Base-by-base conservation (phyloP, 2,113 vertebrate species). In the Numida meleagris region DNA sequence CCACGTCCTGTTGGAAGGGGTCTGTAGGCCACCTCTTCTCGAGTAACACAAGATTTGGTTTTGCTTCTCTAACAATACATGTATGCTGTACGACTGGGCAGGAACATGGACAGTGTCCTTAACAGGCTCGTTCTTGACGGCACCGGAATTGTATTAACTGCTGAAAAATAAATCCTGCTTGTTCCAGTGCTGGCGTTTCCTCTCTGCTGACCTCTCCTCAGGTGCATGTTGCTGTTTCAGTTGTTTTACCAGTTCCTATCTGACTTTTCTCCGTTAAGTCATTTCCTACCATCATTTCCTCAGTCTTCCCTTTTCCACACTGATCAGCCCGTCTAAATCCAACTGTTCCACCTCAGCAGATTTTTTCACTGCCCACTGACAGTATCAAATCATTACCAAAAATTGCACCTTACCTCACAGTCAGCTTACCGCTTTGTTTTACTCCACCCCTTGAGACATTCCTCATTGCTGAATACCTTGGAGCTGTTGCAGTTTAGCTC, bases 271-370 rank as follows among this genome's bases (percentile, higher is more conserved):
- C 55, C 53, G 25, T 88, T 96, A 95, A 97, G 71, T 98, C 82
- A 97, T 94, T 97, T 97, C 96, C 96, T 94, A 38, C 83, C 85
- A 67, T 36, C 63, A 25, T 40, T 72, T 96, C 71, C 51, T 88
- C 84, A 10, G 50, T 81, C 67, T 94, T 97, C 61, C 40, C 76
- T 23, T 94, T 96, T 92, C 73, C 91, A 68, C 74, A 40, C 27
- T 9, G 20, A 72, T 88, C 85, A 63, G 75, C 14, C 48, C 94
- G 11, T 79, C 62, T 66, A 79, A 91, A 55, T 76, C 40, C 46
- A 80, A 3, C n/a, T 70, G 31, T 91, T 78, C 57, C 24, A 59
- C 58, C 61, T 83, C 72, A 63, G 31, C 45, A 89, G 50, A 68
- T 46, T 73, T 68, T 65, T 86, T 80, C 43, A 57, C 92, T 90